Base-by-base conservation (phyloP, 2,113 vertebrate genomes). In the Heterocephalus glaber region DNA sequence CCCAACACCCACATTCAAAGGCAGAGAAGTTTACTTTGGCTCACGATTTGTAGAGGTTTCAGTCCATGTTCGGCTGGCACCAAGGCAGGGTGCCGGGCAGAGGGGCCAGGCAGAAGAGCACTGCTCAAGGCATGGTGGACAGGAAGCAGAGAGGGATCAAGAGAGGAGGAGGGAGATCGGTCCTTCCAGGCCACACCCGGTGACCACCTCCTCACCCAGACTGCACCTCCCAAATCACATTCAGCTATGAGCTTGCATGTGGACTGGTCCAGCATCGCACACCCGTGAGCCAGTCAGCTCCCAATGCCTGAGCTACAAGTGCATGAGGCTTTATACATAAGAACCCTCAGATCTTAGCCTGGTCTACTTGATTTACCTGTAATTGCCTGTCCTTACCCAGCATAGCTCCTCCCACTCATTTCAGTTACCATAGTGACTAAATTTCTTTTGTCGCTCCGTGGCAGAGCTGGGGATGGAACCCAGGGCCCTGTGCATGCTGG, bases 381-480 rank as follows among this genome's bases (percentile, higher is more conserved):
- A 16, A 35, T 17, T 3, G 1, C 35, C 0, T 1, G 19, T 52
- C 47, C 1, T 44, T 77, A 35, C 8, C 20, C 2, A 3, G 52
- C 1, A n/a, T 5, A 26, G 0, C 0, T 2, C 49, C 13, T 35
- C 14, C 6, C 5, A 3, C 5, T 30, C 17, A 13, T 30, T 54
- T 13, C 9, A 41, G 26, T 60, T 82, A 22, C 41, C 10, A 2
- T 33, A 5, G 5, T 7, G 0, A 0, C 16, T 56, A 35, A 24
- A 2, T 58, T 54, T 56, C 28, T 84, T 12, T 24, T 26, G 70
- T 33, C 17, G 38, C 7, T 74, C 4, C 26, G 11, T 28, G 70
- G 41, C 22, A 44, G 41, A 41, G 41, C 70, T 44, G 24, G 22
- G 41, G 41, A 10, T 7, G 41, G 38, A 74, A 12, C 72, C 24